These are phyloP conservation scores for Urocyon cinereoargenteus DNA, from an alignment of 2,797 vertebrate genomes.

Conservation along the genomic window DNA sequence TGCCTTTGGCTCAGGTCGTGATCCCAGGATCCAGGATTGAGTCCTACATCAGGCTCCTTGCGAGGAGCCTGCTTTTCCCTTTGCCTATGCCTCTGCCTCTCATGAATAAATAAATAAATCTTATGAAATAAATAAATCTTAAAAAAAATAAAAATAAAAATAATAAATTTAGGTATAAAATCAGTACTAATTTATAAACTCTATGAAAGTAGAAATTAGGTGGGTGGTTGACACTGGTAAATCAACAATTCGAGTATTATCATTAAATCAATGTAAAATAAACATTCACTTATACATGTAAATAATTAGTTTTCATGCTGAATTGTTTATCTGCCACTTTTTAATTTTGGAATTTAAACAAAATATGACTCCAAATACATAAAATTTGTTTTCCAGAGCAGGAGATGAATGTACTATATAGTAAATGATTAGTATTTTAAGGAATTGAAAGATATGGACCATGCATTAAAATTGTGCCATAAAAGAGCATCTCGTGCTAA, in stretches of 20 bases:
- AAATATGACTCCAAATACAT: conserved; percentile 33
- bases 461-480: conserved; percentile 49
- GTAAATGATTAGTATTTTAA: conserved; percentile 43
- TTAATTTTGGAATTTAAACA: conserved; percentile 39
- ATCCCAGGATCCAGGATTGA: too few relatives aligned
- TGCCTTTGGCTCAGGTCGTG: too few relatives aligned
- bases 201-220: conserved; percentile 5
- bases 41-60: too few relatives aligned
- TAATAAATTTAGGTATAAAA: conserved; percentile 46
- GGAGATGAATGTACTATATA: not conserved
- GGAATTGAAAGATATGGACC: not conserved
- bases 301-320: conserved; percentile 48
- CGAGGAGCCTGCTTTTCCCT: too few relatives aligned
- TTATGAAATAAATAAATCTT: too few relatives aligned
- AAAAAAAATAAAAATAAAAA: too few relatives aligned
- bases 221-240: conserved; percentile 29
- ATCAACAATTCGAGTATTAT: conserved; percentile 50
- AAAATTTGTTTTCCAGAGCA: conserved; percentile 55
- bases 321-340: not conserved
- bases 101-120: too few relatives aligned
- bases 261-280: conserved; percentile 33
- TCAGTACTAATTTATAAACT: conserved; percentile 52
- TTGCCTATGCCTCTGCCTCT: too few relatives aligned
- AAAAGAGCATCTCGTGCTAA: conserved; percentile 28
- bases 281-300: conserved; percentile 10